Evolutionary conservation across 2,888 invertebrate genomes (phyloP), one percentile per base, ranked within the genome.

Genomic region (Nomada flava): DNA sequence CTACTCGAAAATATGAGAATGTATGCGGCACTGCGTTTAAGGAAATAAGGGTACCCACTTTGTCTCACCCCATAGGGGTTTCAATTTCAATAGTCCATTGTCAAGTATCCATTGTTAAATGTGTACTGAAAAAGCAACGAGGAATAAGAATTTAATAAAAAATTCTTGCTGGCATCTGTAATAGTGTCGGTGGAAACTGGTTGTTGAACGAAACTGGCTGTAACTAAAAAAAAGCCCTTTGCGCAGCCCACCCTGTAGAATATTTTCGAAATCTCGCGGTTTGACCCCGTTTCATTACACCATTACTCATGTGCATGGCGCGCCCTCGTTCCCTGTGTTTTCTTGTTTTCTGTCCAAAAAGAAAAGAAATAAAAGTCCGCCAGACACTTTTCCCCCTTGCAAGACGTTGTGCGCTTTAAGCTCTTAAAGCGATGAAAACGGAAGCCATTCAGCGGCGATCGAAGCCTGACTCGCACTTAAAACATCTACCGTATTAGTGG

Each of bases 291-390:
- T 87, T 77, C 77, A 57, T 79, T 82, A 68, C 68, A 65, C 67
- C 69, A 68, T 80, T 79, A 62, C 79, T 70, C 76, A 81, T 83
- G 79, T 73, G 76, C 57, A 60, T 70, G 69, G 69, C 20, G 36
- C 69, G 86, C 76, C 85, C 87, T 83, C 85, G 76, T 87, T 85
- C 80, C 65, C 63, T 73, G 42, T 76, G 77, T 83, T 87, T 87
- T 81, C 81, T 78, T 72, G 78, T 73, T 79, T 76, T 60, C 67
- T 59, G 65, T 50, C 44, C 13, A 36, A 72, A 20, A 26, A 18
- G 23, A 65, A 67, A 20, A 59, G 47, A 36, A 76, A 29, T 18
- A 69, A 76, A 73, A 65, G 23, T 15, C 42, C 13, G 70, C 53
- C 60, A 71, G 73, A 71, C 62, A 53, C 68, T 79, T 78, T 82